A percentile compares a stretch with the other conserved stretches of the same genome.
These are phyloP conservation scores for Conchocele bisecta DNA, from an alignment of 2,888 invertebrate species.

Conservation along the genomic window DNA sequence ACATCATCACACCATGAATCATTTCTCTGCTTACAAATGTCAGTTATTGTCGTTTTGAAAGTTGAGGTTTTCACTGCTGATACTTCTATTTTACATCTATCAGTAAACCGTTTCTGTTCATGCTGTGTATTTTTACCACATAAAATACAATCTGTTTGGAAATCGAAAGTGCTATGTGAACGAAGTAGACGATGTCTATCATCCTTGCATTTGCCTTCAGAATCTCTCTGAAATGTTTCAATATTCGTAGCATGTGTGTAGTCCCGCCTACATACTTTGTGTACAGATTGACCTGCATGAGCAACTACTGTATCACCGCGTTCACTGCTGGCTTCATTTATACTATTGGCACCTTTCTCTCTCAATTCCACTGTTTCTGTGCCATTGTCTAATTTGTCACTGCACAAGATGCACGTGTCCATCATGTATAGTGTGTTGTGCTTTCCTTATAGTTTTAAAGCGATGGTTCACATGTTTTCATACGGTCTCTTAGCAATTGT, in stretches of 20 bases:
- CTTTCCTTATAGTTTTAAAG: too few relatives aligned
- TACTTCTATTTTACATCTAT: neutral
- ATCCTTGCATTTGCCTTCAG: neutral
- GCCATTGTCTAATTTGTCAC: neutral
- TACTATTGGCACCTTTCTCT: conserved; percentile 7
- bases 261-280: conserved; percentile 17
- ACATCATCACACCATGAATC: conserved; percentile 26
- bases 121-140: conserved; percentile 4
- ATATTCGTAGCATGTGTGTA: conserved; percentile 14
- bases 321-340: conserved; percentile 6
- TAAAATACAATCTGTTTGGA: neutral
- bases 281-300: neutral
- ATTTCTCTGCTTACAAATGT: conserved; percentile 15
- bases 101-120: neutral
- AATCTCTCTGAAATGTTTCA: neutral
- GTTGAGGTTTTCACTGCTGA: neutral
- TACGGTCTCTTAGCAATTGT: too few relatives aligned
- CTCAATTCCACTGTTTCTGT: neutral
- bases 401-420: conserved; percentile 20
- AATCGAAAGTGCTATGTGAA: conserved; percentile 6
- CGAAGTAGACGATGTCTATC: conserved; percentile 5
- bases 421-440: too few relatives aligned
- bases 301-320: conserved; percentile 7
- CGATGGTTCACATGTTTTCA: too few relatives aligned
- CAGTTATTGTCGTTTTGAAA: conserved; percentile 4